phyloP scores from a whole-genome alignment of 2,113 vertebrate species.

The Thryonomys swinderianus region DNA sequence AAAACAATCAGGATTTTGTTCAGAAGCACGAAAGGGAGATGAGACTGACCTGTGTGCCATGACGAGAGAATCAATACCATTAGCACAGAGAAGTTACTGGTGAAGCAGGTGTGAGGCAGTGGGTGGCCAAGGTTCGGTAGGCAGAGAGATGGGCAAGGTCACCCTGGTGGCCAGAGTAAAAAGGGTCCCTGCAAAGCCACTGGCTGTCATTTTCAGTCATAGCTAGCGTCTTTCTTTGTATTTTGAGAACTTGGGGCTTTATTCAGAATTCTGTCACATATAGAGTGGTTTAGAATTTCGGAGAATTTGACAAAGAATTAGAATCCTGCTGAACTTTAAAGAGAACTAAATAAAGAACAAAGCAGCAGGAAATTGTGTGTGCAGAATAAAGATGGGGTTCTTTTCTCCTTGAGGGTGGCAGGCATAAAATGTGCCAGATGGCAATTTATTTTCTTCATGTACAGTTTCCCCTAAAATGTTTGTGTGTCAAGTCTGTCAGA shows the following conservation, averaged over 20 bases:
- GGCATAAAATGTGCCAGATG: constrained; percentile 56
- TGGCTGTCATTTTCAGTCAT: neutral
- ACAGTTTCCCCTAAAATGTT: constrained; percentile 50
- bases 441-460: constrained; percentile 54
- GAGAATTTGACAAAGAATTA: constrained; percentile 71
- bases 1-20: neutral
- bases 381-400: constrained; percentile 43
- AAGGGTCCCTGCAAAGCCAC: neutral
- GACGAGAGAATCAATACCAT: neutral
- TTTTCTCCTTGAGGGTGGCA: constrained; percentile 40
- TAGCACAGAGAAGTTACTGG: neutral
- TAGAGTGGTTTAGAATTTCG: constrained; percentile 57
- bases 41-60: no score
- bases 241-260: constrained; percentile 61
- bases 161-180: neutral
- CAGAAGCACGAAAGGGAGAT: neutral
- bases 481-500: constrained; percentile 65
- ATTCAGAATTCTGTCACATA: constrained; percentile 74
- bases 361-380: constrained; percentile 55
- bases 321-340: constrained; percentile 78
- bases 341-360: constrained; percentile 76
- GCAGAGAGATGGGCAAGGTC: neutral
- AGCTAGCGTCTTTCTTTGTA: constrained; percentile 28
- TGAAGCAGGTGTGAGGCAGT: neutral
- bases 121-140: neutral